phyloP scores from a whole-genome alignment of 2,113 vertebrate genomes.

The Acanthochromis polyacanthus region DNA sequence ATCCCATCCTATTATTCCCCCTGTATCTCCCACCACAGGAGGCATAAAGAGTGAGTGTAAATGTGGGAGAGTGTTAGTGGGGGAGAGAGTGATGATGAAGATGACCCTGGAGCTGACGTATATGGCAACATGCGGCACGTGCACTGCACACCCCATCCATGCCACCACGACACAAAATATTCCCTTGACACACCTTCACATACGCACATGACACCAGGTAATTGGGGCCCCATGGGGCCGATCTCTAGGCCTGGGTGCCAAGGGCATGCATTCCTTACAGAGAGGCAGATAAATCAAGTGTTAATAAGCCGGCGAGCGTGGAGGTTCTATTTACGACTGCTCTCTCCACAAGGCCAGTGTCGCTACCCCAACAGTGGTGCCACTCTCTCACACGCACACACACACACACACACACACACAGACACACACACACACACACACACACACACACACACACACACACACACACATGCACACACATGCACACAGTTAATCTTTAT shows the following conservation, averaged over 20 bases:
- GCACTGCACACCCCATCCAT: constrained; percentile 23
- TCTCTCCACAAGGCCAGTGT: constrained; percentile 75
- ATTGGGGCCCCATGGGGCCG: constrained; percentile 64
- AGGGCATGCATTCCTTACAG: constrained; percentile 71
- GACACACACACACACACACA: constrained; percentile 28
- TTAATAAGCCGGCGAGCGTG: constrained; percentile 74
- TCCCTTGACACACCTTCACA: constrained; percentile 46
- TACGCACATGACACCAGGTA: constrained; percentile 56
- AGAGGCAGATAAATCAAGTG: constrained; percentile 77
- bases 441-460: constrained; percentile 32
- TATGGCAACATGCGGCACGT: constrained; percentile 54
- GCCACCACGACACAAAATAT: constrained; percentile 26
- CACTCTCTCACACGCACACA: constrained; percentile 33
- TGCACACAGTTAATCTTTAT: constrained; percentile 39
- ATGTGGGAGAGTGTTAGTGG: constrained; percentile 17
- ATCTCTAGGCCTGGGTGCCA: constrained; percentile 67
- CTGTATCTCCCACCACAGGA: constrained; percentile 67
- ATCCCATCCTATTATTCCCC: constrained; percentile 47
- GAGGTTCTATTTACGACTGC: constrained; percentile 75
- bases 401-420: constrained; percentile 29
- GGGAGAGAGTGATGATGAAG: constrained; percentile 76
- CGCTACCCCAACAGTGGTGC: constrained; percentile 50
- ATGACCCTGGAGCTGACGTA: constrained; percentile 60
- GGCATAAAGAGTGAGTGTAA: constrained; percentile 59
- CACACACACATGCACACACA: constrained; percentile 25